Conservation (phyloP, 2,888 invertebrate species). For the Catocala nupta region DNA sequence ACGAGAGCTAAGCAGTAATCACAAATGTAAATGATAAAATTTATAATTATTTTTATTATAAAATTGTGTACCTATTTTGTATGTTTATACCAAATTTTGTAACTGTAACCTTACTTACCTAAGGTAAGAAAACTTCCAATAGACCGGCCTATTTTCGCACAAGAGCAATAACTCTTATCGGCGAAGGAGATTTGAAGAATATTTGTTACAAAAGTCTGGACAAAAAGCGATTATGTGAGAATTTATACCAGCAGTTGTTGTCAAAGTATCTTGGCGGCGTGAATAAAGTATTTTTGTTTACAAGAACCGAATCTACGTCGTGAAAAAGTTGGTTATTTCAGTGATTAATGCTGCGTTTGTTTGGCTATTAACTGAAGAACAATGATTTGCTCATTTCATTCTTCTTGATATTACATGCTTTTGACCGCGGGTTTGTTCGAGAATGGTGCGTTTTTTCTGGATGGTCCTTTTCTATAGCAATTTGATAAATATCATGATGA, state of each 20-base stretch:
- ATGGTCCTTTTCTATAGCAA: too few relatives aligned
- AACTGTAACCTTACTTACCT: too few relatives aligned
- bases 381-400: too few relatives aligned
- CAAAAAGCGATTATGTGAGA: constrained; percentile 32
- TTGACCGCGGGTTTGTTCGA: too few relatives aligned
- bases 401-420: too few relatives aligned
- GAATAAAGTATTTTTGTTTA: constrained; percentile 25
- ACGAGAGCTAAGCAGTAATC: too few relatives aligned
- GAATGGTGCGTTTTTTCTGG: too few relatives aligned
- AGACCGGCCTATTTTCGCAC: constrained; percentile 1
- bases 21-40: too few relatives aligned
- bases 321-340: constrained; percentile 5
- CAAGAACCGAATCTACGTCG: background rate
- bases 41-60: too few relatives aligned
- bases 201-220: constrained; percentile 31
- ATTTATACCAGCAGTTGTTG: constrained; percentile 39
- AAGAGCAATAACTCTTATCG: constrained; percentile 31
- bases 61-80: too few relatives aligned
- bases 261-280: constrained; percentile 18
- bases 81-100: too few relatives aligned
- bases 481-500: too few relatives aligned
- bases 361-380: background rate
- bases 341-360: constrained; percentile 33
- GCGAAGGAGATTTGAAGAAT: constrained; percentile 21
- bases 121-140: background rate